Percentiles rank a stretch among this genome's conserved stretches.
Evolutionary conservation across 2,113 vertebrate species (phyloP).

Genomic region (Catharus minimus): DNA sequence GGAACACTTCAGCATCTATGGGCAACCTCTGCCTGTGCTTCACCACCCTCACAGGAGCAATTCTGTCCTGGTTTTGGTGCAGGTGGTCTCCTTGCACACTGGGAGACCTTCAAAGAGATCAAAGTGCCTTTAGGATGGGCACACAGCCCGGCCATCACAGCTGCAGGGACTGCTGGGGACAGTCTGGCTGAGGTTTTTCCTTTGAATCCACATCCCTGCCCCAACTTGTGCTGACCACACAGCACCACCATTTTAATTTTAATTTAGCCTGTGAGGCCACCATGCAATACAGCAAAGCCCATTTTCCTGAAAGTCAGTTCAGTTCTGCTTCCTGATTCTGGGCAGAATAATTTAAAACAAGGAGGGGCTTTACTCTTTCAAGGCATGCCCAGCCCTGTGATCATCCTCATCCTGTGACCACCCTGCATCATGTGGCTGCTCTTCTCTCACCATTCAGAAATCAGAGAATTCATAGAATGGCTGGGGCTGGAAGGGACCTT

Average conservation of each 20-base stretch:
- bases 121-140: fast-evolving
- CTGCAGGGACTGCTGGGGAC: fast-evolving
- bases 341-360: not conserved
- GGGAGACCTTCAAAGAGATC: fast-evolving
- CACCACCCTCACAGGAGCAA: not conserved
- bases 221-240: not conserved
- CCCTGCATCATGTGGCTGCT: not conserved
- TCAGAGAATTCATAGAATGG: fast-evolving
- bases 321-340: not conserved
- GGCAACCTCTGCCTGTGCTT: not conserved
- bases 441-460: not conserved
- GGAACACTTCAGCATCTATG: not conserved
- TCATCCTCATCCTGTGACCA: not conserved
- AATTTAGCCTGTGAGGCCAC: fast-evolving
- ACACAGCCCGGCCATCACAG: fast-evolving
- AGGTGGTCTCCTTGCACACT: not conserved
- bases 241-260: not conserved
- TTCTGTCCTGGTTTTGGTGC: not conserved
- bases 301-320: not conserved
- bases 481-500: not conserved
- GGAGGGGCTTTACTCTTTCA: not conserved
- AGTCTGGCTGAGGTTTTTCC: not conserved
- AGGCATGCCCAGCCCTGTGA: not conserved
- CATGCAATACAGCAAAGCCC: fast-evolving
- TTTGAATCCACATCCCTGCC: fast-evolving